Base-by-base conservation (phyloP, 2,888 invertebrate genomes). In the Cephus rjabovi region DNA sequence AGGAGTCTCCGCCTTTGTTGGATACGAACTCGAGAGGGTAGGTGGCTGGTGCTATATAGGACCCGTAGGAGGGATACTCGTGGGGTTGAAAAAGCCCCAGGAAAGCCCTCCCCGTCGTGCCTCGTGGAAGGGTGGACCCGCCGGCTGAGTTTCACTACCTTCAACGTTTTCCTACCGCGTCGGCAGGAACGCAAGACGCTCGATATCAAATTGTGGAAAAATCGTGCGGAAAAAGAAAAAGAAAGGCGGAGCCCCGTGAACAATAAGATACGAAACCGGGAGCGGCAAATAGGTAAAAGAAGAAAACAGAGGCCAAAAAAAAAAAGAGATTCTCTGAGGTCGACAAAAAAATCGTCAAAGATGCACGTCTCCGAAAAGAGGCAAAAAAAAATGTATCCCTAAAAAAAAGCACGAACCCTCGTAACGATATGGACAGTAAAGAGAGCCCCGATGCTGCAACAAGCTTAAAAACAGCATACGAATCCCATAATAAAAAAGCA, bases 151-250 rank as follows among this genome's bases (percentile, higher is more conserved):
- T 84, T 84, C 83, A 82, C 84, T 83, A 83, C 81, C 23, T 56
- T 56, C 56, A 23, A 11, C 56, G 56, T 56, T 56, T 56, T 23
- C 56, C 56, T 15, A 9, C 56, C 23, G 56, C 83, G 83, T 84
- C 78, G 76, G 80, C 78, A 81, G 75, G 79, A 80, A 76, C 80
- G 81, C 80, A 76, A 83, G 81, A 80, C 88, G 88, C 82, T 89
- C 88, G 87, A 89, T 88, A 88, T 86, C 84, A 85, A 88, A 87
- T 86, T 82, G 85, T 85, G 84, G 84, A 86, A 86, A 87, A 88
- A 86, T 79, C 85, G 79, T 80, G 12, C 11, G 23, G 79, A 23
- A 9, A 15, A 9, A 33, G 30, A 33, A 33, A 23, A 12, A 15
- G 15, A 40, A 15, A 56, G 9, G 23, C 56, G 23, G 23, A 23